Conservation (phyloP, 2,113 vertebrate species). For the Oxyruncus cristatus region DNA sequence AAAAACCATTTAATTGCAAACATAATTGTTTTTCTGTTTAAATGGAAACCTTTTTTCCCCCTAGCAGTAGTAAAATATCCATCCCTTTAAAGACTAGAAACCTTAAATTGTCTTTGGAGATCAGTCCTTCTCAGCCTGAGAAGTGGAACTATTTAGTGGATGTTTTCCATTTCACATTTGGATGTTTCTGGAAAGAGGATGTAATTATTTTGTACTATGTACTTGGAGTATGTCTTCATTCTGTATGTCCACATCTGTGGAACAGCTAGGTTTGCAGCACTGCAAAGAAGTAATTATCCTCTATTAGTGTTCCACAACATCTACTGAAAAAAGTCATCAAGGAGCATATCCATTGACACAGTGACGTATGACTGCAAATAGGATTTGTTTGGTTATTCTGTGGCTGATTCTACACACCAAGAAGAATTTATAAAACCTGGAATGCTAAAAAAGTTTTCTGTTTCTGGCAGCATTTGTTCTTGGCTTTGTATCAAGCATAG, state of each 20-base stretch:
- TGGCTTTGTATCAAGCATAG: background rate
- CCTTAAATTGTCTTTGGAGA: background rate
- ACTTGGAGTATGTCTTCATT: background rate
- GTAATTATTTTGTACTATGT: background rate
- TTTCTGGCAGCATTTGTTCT: background rate
- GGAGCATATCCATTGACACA: background rate
- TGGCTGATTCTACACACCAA: background rate
- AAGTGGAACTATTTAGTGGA: background rate
- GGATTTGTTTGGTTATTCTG: background rate
- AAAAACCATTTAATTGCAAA: background rate
- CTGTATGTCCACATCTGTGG: accelerated
- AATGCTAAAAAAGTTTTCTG: background rate
- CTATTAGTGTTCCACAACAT: background rate
- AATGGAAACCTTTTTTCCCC: background rate
- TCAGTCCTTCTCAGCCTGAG: background rate
- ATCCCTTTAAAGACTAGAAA: background rate
- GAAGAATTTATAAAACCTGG: background rate
- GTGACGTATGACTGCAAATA: background rate
- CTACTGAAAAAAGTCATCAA: background rate
- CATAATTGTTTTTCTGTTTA: background rate
- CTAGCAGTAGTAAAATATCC: background rate
- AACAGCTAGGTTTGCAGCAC: background rate
- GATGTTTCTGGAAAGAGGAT: background rate
- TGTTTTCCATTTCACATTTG: background rate
- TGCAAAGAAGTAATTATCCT: background rate